Conservation (phyloP, 2,888 invertebrate genomes). For the Scaptomyza tumidula region DNA sequence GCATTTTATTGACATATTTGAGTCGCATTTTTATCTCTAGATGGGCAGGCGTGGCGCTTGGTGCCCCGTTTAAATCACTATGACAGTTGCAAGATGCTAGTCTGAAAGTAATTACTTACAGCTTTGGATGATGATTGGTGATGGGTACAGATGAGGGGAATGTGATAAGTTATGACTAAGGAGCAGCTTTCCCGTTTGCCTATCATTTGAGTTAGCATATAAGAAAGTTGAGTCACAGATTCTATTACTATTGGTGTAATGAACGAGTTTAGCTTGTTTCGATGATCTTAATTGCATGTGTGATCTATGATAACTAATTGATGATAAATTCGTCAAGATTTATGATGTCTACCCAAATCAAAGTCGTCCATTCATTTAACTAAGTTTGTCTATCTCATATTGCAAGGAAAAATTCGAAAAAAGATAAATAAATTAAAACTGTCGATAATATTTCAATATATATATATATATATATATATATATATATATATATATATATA, state of each 20-base stretch:
- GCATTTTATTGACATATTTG: conserved; percentile 78
- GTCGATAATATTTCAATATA: too few species aligned
- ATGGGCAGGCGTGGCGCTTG: conserved; percentile 49
- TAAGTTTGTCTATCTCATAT: background rate
- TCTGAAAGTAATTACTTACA: conserved; percentile 26
- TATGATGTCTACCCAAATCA: background rate
- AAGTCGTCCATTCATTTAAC: background rate
- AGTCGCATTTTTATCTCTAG: conserved; percentile 52
- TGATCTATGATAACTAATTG: conserved; percentile 5
- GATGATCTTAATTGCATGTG: conserved; percentile 28
- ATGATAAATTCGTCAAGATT: background rate
- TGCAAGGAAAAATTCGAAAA: too few species aligned
- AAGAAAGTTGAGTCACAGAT: conserved; percentile 30
- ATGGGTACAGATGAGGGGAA: conserved; percentile 34
- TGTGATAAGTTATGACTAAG: conserved; percentile 33
- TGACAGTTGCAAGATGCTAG: conserved; percentile 32
- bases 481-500: too few species aligned
- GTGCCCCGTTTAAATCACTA: conserved; percentile 40
- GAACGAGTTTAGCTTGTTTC: conserved; percentile 8
- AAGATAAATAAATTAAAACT: too few species aligned
- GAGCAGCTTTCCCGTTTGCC: conserved; percentile 18
- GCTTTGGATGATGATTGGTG: conserved; percentile 42
- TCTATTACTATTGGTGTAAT: conserved; percentile 9
- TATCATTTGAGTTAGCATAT: too few species aligned
- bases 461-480: too few species aligned